phyloP scores from a whole-genome alignment of 2,797 vertebrate species.

The Salarias fasciatus region DNA sequence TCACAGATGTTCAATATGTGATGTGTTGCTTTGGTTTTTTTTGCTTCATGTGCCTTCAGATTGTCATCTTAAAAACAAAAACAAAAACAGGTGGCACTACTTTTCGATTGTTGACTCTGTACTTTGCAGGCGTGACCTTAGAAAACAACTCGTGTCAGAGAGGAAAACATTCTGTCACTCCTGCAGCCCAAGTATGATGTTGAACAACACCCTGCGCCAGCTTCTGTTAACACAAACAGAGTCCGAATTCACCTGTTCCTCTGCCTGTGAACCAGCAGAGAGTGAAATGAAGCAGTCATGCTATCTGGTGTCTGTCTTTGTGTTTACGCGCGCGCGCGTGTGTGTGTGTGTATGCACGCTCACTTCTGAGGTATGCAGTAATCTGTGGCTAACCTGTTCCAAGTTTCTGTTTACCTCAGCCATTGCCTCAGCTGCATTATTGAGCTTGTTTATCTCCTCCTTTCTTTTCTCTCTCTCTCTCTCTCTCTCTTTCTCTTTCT shows the following conservation, averaged over 20 bases:
- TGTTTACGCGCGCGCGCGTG: background rate
- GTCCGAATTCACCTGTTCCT: background rate
- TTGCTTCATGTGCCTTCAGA: too few species aligned
- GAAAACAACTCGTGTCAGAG: conserved; percentile 32
- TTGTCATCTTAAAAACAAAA: conserved; percentile 1
- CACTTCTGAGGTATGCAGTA: conserved; percentile 68
- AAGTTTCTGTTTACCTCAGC: conserved; percentile 85
- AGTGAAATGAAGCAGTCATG: conserved; percentile 1
- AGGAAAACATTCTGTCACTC: conserved; percentile 44
- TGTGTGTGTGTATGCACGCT: conserved; percentile 4
- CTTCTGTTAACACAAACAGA: too few species aligned
- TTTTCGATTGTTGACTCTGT: background rate
- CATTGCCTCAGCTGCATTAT: conserved; percentile 67
- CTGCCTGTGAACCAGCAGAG: conserved; percentile 7
- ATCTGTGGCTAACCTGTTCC: conserved; percentile 71
- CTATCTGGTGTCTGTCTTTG: too few species aligned
- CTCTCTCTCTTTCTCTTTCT: conserved; percentile 25
- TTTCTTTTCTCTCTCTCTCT: conserved; percentile 55
- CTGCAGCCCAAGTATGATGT: conserved; percentile 25
- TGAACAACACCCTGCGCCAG: too few species aligned
- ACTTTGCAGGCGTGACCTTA: conserved; percentile 23
- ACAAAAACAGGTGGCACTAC: background rate
- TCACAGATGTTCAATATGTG: background rate
- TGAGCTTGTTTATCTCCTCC: conserved; percentile 75
- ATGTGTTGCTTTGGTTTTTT: background rate